Evolutionary conservation across 2,113 vertebrate species (phyloP).

Genomic region (Tachycineta bicolor): DNA sequence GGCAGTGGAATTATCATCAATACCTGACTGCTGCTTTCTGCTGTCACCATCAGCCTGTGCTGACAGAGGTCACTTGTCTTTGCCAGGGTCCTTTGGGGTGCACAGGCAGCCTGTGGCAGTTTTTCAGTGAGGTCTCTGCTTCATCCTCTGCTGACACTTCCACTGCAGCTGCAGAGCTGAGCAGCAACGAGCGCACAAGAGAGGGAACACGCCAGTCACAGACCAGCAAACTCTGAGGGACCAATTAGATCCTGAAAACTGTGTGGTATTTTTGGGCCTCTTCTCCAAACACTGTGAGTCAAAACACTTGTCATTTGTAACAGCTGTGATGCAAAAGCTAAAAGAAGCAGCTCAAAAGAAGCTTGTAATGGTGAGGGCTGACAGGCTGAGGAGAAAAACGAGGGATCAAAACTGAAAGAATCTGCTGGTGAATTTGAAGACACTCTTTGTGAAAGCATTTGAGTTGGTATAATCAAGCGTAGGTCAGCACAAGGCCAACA

Average conservation of each 20-base stretch:
- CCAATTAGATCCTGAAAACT: not conserved
- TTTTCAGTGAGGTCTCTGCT: not conserved
- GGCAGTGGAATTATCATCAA: not conserved
- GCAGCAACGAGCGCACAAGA: not conserved
- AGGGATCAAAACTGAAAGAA: not conserved
- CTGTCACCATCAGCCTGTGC: not conserved
- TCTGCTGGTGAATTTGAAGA: not conserved
- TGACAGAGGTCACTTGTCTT: not conserved
- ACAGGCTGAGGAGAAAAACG: not conserved
- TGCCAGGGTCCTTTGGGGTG: not conserved
- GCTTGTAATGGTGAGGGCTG: not conserved
- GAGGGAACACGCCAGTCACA: not conserved
- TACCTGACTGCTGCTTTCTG: not conserved
- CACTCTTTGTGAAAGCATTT: not conserved
- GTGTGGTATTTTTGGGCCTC: not conserved
- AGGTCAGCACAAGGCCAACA: not conserved
- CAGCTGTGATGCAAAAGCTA: not conserved
- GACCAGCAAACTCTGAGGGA: not conserved
- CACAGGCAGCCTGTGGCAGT: not conserved
- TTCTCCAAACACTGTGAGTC: not conserved
- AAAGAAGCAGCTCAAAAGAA: not conserved
- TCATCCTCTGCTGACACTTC: not conserved
- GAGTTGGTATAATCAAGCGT: not conserved
- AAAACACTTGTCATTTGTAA: not conserved
- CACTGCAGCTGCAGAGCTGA: not conserved